A percentile compares a stretch with the other conserved stretches of the same genome.
Evolutionary conservation across 2,797 vertebrate genomes (phyloP).

Genomic region (Anabacerthia variegaticeps): DNA sequence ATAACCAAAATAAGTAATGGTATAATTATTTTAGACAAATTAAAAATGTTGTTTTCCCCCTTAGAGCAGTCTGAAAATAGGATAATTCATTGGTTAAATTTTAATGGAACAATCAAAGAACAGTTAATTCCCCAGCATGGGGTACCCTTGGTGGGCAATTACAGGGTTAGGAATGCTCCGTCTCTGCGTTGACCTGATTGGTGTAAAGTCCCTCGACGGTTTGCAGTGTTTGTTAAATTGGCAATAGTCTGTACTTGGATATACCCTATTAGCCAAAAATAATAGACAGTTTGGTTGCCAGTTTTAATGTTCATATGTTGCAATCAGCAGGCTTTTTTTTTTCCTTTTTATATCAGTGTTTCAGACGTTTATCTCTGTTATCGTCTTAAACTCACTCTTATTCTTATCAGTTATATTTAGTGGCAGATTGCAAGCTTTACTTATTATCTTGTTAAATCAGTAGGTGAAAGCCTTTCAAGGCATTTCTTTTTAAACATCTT

Average conservation of each 20-base stretch:
- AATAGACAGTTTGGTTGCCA: slow-evolving; percentile 61
- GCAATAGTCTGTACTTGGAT: neutral
- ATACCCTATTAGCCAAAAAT: slow-evolving; percentile 63
- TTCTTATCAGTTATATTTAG: slow-evolving; percentile 78
- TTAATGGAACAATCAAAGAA: slow-evolving; percentile 75
- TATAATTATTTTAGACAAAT: slow-evolving; percentile 68
- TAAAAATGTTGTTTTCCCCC: slow-evolving; percentile 60
- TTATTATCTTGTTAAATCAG: slow-evolving; percentile 84
- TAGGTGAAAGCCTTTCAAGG: slow-evolving; percentile 81
- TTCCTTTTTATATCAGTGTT: slow-evolving; percentile 58
- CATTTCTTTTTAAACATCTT: slow-evolving; percentile 80
- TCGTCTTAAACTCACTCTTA: slow-evolving; percentile 67
- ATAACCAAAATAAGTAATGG: slow-evolving; percentile 55
- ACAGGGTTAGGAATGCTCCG: slow-evolving; percentile 66
- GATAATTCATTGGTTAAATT: slow-evolving; percentile 68
- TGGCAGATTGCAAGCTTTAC: slow-evolving; percentile 80
- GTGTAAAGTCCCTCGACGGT: slow-evolving; percentile 40
- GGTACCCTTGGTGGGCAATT: slow-evolving; percentile 64
- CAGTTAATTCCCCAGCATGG: slow-evolving; percentile 73
- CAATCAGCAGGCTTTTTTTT: slow-evolving; percentile 68
- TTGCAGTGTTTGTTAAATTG: slow-evolving; percentile 58
- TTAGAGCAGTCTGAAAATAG: slow-evolving; percentile 65
- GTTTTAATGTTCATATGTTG: slow-evolving; percentile 62
- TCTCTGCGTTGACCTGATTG: slow-evolving; percentile 62
- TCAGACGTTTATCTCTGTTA: slow-evolving; percentile 74